Conservation (phyloP, 1,140 invertebrate genomes). For the Zaprionus ghesquierei region DNA sequence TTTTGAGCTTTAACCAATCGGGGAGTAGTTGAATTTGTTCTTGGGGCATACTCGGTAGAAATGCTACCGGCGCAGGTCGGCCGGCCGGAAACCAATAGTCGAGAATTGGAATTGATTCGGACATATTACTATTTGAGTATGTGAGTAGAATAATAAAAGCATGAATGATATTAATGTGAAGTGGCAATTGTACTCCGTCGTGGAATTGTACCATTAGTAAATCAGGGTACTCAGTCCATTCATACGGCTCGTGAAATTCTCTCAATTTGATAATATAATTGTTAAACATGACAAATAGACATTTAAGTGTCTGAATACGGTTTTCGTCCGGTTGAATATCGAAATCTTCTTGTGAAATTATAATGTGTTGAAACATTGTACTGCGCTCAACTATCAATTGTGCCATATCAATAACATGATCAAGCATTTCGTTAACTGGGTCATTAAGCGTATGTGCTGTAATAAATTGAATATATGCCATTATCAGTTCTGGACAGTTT, state of each 20-base stretch:
- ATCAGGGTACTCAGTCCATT: conserved; percentile 88
- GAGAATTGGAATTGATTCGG: conserved; percentile 84
- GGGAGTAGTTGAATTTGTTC: conserved; percentile 94
- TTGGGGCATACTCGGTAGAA: conserved; percentile 89
- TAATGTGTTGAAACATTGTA: conserved; percentile 92
- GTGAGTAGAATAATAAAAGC: conserved; percentile 97
- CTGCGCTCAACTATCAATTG: conserved; percentile 96
- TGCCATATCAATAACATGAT: conserved; percentile 90
- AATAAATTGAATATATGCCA: conserved; percentile 94
- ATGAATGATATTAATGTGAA: conserved; percentile 95
- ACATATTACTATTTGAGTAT: conserved; percentile 72
- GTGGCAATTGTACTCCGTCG: conserved; percentile 91
- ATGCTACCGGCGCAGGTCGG: conserved; percentile 89
- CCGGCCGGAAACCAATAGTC: conserved; percentile 90
- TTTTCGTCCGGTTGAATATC: conserved; percentile 84
- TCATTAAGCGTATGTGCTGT: conserved; percentile 88
- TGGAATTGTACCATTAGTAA: conserved; percentile 92
- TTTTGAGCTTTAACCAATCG: conserved; percentile 96
- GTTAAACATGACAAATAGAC: conserved; percentile 82
- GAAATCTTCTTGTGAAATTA: conserved; percentile 85
- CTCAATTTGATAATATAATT: conserved; percentile 83
- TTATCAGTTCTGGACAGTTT: conserved; percentile 92
- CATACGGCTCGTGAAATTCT: conserved; percentile 86
- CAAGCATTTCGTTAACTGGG: conserved; percentile 86
- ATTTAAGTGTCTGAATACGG: conserved; percentile 89